These are phyloP conservation scores for Chaetodon trifascialis DNA, from an alignment of 2,113 vertebrate genomes.

Conservation along the genomic window DNA sequence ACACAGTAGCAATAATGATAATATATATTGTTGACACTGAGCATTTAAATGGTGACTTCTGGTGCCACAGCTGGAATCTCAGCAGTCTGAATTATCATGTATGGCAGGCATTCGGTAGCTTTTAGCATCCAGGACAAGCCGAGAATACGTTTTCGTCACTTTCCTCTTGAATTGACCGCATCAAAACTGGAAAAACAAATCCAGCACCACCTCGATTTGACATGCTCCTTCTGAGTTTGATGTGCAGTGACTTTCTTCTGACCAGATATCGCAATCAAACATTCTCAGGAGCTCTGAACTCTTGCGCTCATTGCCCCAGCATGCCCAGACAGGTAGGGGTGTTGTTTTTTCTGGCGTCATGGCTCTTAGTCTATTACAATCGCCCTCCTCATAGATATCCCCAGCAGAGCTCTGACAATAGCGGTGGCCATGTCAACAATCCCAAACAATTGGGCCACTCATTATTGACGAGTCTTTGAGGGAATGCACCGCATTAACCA, in stretches of 20 bases:
- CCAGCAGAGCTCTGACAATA: conserved; percentile 37
- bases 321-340: conserved; percentile 50
- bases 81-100: background rate
- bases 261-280: conserved; percentile 3
- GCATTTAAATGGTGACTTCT: background rate
- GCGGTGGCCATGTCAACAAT: conserved; percentile 48
- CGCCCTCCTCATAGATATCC: conserved; percentile 12
- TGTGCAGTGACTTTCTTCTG: background rate
- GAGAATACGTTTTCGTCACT: background rate
- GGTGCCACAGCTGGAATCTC: background rate
- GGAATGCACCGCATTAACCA: background rate
- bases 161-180: background rate
- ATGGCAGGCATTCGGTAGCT: background rate
- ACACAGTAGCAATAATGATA: background rate
- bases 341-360: conserved; percentile 9
- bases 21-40: background rate
- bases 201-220: background rate
- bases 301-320: conserved; percentile 28
- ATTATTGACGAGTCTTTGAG: conserved; percentile 9
- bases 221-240: background rate
- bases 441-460: conserved; percentile 6
- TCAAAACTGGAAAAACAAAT: background rate
- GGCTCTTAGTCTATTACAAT: conserved; percentile 6
- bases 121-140: background rate
- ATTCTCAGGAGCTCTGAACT: conserved; percentile 5